Evolutionary conservation across 2,888 invertebrate genomes (phyloP), one percentile per base, ranked within the genome.

Genomic region (Andrena chrysosceles): DNA sequence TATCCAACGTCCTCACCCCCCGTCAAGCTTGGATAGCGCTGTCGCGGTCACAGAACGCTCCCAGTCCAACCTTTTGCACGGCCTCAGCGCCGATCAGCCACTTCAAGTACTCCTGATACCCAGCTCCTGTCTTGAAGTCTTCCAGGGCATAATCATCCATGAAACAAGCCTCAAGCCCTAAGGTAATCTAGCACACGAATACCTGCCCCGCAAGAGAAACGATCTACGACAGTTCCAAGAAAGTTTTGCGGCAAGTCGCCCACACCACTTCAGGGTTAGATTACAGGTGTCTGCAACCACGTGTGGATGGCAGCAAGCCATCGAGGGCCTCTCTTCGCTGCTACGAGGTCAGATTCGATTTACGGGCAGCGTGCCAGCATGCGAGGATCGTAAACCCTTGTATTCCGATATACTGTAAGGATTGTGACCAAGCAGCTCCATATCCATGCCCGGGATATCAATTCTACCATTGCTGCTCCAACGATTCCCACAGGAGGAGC

Each of bases 341-440:
- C 54, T 33, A 33, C 62, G 76, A 62, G 79, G 70, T 79, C 72
- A 64, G 69, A 33, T 42, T 71, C 85, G 89, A 88, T 88, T 88
- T 88, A 87, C 85, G 83, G 88, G 89, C 88, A 87, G 80, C 86
- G 89, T 89, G 89, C 89, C 88, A 88, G 77, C 86, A 81, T 80
- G 76, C 60, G 81, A 82, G 77, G 71, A 87, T 85, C 83, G 85
- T 88, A 85, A 86, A 88, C 86, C 77, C 85, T 85, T 85, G 88
- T 86, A 87, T 77, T 83, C 76, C 79, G 87, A 88, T 88, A 79
- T 77, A 81, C 74, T 59, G 66, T 73, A 75, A 81, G 77, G 85
- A 70, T 77, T 83, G 77, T 64, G 83, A 69, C 77, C 83, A 75
- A 75, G 74, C 85, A 73, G 75, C 73, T 62, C 68, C 79, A 69